Base-by-base conservation (phyloP, 2,113 vertebrate species). In the Psittacus erithacus region DNA sequence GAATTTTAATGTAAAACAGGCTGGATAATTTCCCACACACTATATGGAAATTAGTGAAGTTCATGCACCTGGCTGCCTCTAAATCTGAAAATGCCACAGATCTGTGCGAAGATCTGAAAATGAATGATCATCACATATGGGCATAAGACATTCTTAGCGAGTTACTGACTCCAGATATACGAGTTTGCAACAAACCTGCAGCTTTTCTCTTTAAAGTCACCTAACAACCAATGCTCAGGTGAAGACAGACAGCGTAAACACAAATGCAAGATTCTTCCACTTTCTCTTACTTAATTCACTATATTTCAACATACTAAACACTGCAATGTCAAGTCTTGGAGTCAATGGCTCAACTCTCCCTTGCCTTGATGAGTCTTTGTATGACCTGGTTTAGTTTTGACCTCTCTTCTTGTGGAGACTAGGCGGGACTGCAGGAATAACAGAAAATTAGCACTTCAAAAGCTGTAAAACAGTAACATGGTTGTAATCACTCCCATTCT, bases 1-100 rank as follows among this genome's bases (percentile, higher is more conserved):
- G 94, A 97, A 98, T 97, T 83, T 95, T 95, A 96, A 97, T 96
- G 81, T 31, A 88, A 89, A 95, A 86, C 86, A 95, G 90, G 77
- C 33, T 86, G 73, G 87, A 96, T 90, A 65, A 74, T 93, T 91
- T 96, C 96, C 93, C 92, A 33, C 50, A 81, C 47, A 46, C 50
- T 90, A 60, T 90, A 95, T 86, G 75, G 77, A 96, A 96, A 97
- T 97, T 74, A 93, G 67, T 47, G 52, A 96, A 88, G 47, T 76
- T 91, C 67, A 44, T 43, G 82, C 53, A 71, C 69, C 96, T 80
- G 94, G 49, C 67, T 57, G 73, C 52, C 81, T 91, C 70, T 90
- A 95, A 91, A 96, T 93, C 76, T 95, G 92, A 81, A 81, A 67
- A 53, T 29, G 70, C 22, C 47, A 83, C 47, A 82, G 71, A 83